These are phyloP conservation scores for Sebastes diploproa DNA, from an alignment of 2,797 vertebrate genomes.

Conservation along the genomic window DNA sequence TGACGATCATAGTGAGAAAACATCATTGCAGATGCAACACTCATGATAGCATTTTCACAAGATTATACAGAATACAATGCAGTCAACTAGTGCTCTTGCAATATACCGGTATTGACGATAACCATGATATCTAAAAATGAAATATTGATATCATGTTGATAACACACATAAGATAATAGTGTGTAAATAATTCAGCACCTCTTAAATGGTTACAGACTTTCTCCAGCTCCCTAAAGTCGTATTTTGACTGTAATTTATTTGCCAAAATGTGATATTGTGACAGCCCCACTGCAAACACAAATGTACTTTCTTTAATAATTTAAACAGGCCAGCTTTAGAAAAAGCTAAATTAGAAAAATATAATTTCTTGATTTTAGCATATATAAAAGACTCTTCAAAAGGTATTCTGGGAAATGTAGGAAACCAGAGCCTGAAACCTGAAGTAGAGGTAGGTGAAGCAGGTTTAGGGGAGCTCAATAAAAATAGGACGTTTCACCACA, in stretches of 20 bases:
- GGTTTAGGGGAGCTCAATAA: background rate
- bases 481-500: background rate
- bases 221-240: fast-evolving
- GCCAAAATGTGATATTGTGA: too few relatives aligned
- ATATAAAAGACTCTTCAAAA: background rate
- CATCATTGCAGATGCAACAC: background rate
- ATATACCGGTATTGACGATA: too few relatives aligned
- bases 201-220: too few relatives aligned
- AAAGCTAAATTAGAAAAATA: background rate
- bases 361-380: fast-evolving
- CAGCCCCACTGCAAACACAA: too few relatives aligned
- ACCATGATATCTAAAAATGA: fast-evolving
- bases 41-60: too few relatives aligned
- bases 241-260: too few relatives aligned
- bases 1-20: background rate
- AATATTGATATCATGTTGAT: too few relatives aligned
- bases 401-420: background rate
- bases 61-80: too few relatives aligned
- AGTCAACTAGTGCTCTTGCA: fast-evolving
- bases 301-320: too few relatives aligned
- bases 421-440: background rate
- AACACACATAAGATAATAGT: fast-evolving
- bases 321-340: background rate
- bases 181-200: too few relatives aligned
- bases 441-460: background rate